A percentile compares a stretch with the other conserved stretches of the same genome.
phyloP scores from a whole-genome alignment of 2,888 invertebrate species.

The Torymus aiolomorphi region DNA sequence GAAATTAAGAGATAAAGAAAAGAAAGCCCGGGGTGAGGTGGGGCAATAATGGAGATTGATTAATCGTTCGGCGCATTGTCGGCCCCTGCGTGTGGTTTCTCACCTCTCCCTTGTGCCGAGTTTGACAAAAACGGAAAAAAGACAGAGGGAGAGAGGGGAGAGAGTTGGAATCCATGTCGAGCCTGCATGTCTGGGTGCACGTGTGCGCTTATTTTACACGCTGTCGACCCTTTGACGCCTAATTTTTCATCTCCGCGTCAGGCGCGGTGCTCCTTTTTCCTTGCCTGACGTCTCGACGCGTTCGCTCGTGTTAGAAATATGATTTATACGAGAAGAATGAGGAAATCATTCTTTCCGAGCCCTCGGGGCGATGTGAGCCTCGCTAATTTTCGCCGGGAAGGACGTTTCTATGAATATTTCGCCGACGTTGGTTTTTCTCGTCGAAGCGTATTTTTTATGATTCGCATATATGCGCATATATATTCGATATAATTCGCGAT shows the following conservation, averaged over 20 bases:
- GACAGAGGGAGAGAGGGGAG: neutral
- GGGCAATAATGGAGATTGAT: constrained; percentile 35
- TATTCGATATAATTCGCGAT: too few relatives aligned
- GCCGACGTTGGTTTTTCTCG: too few relatives aligned
- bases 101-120: too few relatives aligned
- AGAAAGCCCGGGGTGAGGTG: neutral
- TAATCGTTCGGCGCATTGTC: constrained; percentile 15
- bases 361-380: too few relatives aligned
- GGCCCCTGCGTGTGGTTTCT: too few relatives aligned
- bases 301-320: neutral
- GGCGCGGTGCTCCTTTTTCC: neutral
- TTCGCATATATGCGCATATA: too few relatives aligned
- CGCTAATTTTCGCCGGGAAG: too few relatives aligned
- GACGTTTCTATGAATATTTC: too few relatives aligned
- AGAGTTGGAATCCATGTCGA: neutral
- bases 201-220: neutral
- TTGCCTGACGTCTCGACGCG: neutral
- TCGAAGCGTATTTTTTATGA: too few relatives aligned
- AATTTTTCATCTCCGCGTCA: constrained; percentile 3
- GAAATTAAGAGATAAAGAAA: constrained; percentile 23
- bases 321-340: constrained; percentile 17
- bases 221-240: constrained; percentile 13
- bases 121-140: neutral
- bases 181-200: neutral
- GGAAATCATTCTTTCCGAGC: too few relatives aligned